Evolutionary conservation across 1,140 invertebrate genomes (phyloP).

Genomic region (Battus philenor): DNA sequence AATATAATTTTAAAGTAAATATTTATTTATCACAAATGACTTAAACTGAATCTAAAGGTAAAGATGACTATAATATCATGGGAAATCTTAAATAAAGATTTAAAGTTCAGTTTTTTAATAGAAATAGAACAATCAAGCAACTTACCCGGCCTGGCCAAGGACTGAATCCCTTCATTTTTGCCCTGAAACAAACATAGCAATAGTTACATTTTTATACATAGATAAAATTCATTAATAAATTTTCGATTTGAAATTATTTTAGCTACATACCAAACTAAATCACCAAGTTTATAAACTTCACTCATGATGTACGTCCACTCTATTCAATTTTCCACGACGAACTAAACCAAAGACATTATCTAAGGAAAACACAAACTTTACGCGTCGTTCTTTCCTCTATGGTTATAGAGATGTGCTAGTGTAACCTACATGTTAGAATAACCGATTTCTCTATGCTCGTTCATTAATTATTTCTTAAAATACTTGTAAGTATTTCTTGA

Average conservation of each 20-base stretch:
- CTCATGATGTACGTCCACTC: conserved; percentile 51
- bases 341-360: conserved; percentile 52
- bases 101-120: conserved; percentile 15
- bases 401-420: conserved; percentile 17
- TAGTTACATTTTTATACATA: conserved; percentile 16
- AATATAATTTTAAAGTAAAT: conserved; percentile 20
- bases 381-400: conserved; percentile 40
- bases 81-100: conserved; percentile 4
- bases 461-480: too few relatives aligned
- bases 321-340: conserved; percentile 52
- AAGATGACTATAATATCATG: neutral
- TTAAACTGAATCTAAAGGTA: neutral
- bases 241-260: conserved; percentile 23
- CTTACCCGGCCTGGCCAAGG: conserved; percentile 95
- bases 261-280: conserved; percentile 71
- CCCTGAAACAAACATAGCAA: conserved; percentile 83
- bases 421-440: too few relatives aligned
- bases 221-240: conserved; percentile 4
- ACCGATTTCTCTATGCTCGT: too few relatives aligned
- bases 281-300: conserved; percentile 67
- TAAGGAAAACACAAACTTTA: conserved; percentile 34
- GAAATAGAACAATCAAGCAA: conserved; percentile 53
- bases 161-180: conserved; percentile 96
- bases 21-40: conserved; percentile 13
- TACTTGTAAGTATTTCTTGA: too few relatives aligned